Base-by-base conservation (phyloP, 2,797 vertebrate species). In the Leptodactylus fallax region DNA sequence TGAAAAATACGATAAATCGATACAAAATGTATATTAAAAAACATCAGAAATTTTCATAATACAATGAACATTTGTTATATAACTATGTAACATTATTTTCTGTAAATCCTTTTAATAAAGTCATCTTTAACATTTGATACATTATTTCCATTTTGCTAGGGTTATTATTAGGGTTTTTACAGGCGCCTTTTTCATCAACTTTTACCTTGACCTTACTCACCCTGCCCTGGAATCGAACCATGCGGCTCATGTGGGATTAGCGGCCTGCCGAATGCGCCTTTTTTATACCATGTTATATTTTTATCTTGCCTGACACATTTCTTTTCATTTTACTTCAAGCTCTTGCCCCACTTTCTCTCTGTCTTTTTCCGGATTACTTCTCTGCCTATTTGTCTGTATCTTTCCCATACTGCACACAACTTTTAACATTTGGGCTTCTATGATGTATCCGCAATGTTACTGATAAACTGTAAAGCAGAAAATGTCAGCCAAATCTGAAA, bases 261-360 rank as follows among this genome's bases (percentile, higher is more conserved):
- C 49, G 21, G 72, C 47, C 72, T 21, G 72, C 45, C 51, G 47
- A 77, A 77, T n/a, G 63, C 27, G 21, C 49, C 53, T 27, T 36
- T 85, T 36, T 74, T 85, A 23, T 63, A 63, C 83, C 25, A 27
- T 58, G 65, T 76, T 53, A 47, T 63, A 85, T 84, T 74, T 83
- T 84, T 74, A 84, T 74, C 82, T 74, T 17, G 2, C 82, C 16
- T 21, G 17, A 72, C 82, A 72, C 67, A 23, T 71, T 84, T 84
- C 53, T 25, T 36, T 55, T 49, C 19, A 27, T 47, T 56, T 51
- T 25, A 27, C 79, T 55, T 55, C 53, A 8, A 69, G 58, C 74
- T 63, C 81, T 71, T 84, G 65, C 51, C 71, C 56, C 56, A 76
- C 83, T 85, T 85, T 85, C 36, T 72, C 36, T 11, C 82, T 83